Base-by-base conservation (phyloP, 2,888 invertebrate genomes). In the Troilus luridus region DNA sequence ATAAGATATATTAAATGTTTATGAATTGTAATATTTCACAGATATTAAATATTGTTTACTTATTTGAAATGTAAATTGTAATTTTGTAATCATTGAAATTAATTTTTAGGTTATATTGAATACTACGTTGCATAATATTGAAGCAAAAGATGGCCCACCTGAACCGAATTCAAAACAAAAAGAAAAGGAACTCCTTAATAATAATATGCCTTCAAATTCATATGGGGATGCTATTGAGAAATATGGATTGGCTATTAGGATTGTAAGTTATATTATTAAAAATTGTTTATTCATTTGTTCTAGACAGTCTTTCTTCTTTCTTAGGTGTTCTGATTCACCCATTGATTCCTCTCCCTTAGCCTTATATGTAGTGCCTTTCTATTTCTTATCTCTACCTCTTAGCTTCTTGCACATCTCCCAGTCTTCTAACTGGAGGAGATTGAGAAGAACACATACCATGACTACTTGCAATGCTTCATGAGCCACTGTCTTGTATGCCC, bases 191-290 rank as follows among this genome's bases (percentile, higher is more conserved):
- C 67, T 41, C n/a, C 24, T 54, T 14, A 21, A 89, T 2, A 88
- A 88, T 19, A 64, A 88, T 88, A 88, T 88, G 12, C 64, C 88
- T 58, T 95, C 95, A 11, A 92, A 94, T 6, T 94, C 94, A 0
- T 96, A 95, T 93, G 94, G 94, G 8, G 95, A 95, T 11, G 94
- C 94, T 0, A 92, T 94, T 19, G 93, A 94, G 85, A 94, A 94
- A 93, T 96, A 95, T 93, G 95, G 95, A 54, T 92, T 96, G 24
- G 62, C 67, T 17, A 90, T 91, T 62, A 85, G 3, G 54, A 62
- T 85, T 11, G 91, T 91, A 91, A 56, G 91, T 91, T 89, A 6
- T 21, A 12, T 60, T n/a, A 8, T 41, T 62, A 41, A 41, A 41
- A 41, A 41, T 41, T 41, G 41, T 41, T 41, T 41, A 41, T 41